These are phyloP conservation scores for Monodelphis domestica DNA, from an alignment of 2,797 vertebrate species.

Conservation along the genomic window DNA sequence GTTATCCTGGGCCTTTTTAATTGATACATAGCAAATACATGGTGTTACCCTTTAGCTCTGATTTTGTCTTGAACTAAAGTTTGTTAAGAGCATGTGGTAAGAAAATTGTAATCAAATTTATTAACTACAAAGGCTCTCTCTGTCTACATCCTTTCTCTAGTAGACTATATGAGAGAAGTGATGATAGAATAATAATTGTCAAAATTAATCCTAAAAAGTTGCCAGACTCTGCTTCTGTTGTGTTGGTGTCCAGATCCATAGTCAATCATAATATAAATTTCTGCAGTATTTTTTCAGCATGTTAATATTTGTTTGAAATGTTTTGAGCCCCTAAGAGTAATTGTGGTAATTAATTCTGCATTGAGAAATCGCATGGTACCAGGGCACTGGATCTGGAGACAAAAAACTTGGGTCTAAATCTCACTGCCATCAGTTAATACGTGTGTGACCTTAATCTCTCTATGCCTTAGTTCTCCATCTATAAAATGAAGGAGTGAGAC, in stretches of 20 bases:
- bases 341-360: not conserved
- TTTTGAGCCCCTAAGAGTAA: not conserved
- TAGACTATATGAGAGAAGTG: not conserved
- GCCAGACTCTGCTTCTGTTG: not conserved
- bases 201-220: conserved; percentile 38
- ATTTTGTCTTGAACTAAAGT: conserved; percentile 23
- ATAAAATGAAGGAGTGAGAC: not conserved
- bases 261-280: conserved; percentile 35
- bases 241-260: not conserved
- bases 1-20: conserved; percentile 23
- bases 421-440: not conserved
- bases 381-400: not conserved
- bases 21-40: not conserved
- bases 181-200: not conserved
- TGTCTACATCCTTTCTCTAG: not conserved
- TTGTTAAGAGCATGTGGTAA: conserved; percentile 22
- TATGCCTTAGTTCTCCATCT: not conserved
- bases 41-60: conserved; percentile 22
- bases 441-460: not conserved
- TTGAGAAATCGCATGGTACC: not conserved
- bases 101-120: conserved; percentile 7
- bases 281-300: conserved; percentile 16
- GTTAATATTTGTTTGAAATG: conserved; percentile 27
- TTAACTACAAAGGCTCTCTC: conserved; percentile 15
- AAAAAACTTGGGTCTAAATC: not conserved